phyloP scores from a whole-genome alignment of 2,113 vertebrate species.

The Trichechus manatus region DNA sequence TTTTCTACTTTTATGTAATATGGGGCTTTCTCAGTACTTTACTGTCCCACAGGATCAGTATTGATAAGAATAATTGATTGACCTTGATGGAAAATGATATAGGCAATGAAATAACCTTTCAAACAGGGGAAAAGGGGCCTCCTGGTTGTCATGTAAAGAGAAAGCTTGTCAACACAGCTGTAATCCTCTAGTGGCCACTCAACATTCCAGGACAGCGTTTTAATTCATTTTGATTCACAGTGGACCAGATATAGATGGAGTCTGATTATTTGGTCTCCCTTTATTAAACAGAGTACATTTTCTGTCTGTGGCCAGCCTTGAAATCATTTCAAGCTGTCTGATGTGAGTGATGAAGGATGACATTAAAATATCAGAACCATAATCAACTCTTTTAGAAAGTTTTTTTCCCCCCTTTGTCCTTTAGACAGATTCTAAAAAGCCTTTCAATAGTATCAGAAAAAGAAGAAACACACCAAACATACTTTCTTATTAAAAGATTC shows the following conservation, averaged over 20 bases:
- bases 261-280: neutral
- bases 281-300: neutral
- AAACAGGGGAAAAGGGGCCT: neutral
- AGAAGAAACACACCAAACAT: neutral
- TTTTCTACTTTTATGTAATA: conserved; percentile 11
- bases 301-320: neutral
- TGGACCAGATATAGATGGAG: neutral
- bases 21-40: conserved; percentile 57
- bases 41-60: conserved; percentile 8
- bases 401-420: neutral
- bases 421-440: conserved; percentile 37
- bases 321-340: conserved; percentile 33
- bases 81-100: conserved; percentile 44
- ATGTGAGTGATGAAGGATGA: neutral
- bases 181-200: neutral
- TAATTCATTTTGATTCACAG: neutral
- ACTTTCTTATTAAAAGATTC: conserved; percentile 19
- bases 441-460: conserved; percentile 50
- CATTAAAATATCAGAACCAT: conserved; percentile 44
- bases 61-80: conserved; percentile 19
- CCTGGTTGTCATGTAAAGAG: neutral
- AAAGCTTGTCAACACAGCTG: conserved; percentile 21
- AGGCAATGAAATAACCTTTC: conserved; percentile 43
- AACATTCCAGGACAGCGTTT: neutral
- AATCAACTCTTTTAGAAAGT: conserved; percentile 3